Base-by-base conservation (phyloP, 1,140 invertebrate genomes). In the Tetramorium alpestre region DNA sequence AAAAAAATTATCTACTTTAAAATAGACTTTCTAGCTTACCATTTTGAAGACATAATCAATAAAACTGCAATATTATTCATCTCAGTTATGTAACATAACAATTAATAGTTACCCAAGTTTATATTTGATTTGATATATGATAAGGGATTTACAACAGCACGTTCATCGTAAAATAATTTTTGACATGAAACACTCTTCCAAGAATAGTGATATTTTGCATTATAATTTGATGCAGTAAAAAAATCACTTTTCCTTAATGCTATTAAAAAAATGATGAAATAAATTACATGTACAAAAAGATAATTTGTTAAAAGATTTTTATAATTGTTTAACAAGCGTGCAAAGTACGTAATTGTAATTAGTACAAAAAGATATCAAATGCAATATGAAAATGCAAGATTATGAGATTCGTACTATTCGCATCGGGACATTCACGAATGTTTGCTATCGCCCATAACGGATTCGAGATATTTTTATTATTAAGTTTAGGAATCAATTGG, bases 151-250 rank as follows among this genome's bases (percentile, higher is more conserved):
- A 92, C 70, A 3, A 90, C 2, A n/a, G 18, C 25, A 18, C 18
- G 58, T 22, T 86, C n/a, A 13, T 88, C 18, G 13, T 91, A 88
- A 25, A 82, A 90, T 16, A 92, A 64, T 65, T 87, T 92, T 82
- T 92, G 89, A 54, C 92, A 92, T 0, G 65, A 28, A 28, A 1
- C 28, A 28, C 28, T 28, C 28, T 28, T 28, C 28, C 28, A 28
- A 28, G 28, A 28, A 28, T 28, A 28, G 28, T 28, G 28, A 28
- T 28, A 28, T 28, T 28, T 28, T 28, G 28, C 28, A 2, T 28
- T 28, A 2, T 28, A 28, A 28, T 28, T 2, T 28, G 28, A 28
- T 28, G 28, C 28, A 28, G 28, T 28, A 28, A 2, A 28, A 1
- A 28, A 28, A 2, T 28, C 13, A 51, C 13, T 3, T 3, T 51